Percentiles rank a stretch among this genome's conserved stretches.
phyloP scores from a whole-genome alignment of 1,140 invertebrate genomes.

The Cyrtorhinus lividipennis region DNA sequence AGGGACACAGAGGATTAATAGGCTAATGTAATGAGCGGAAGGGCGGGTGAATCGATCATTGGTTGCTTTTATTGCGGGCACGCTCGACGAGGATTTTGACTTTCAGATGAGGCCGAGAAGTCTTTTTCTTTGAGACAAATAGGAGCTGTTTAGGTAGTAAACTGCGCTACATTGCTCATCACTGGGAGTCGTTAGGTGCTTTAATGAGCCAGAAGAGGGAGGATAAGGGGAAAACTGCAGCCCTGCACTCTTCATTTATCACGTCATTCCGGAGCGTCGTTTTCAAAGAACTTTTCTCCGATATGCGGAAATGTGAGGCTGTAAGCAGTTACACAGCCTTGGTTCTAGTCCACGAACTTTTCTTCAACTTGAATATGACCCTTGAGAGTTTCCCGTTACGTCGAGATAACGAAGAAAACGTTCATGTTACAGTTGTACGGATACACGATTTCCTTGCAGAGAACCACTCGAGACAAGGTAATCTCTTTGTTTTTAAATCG shows the following conservation, averaged over 20 bases:
- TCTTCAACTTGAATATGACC: too few relatives aligned
- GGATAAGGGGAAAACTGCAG: neutral
- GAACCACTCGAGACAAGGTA: too few relatives aligned
- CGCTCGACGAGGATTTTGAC: neutral
- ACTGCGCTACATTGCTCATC: neutral
- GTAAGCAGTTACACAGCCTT: too few relatives aligned
- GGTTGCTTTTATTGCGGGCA: neutral
- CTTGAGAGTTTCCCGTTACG: too few relatives aligned
- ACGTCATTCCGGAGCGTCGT: neutral
- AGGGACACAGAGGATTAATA: neutral
- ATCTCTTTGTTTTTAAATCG: too few relatives aligned
- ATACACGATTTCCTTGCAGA: too few relatives aligned
- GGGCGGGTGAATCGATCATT: neutral
- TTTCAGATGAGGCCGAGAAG: neutral
- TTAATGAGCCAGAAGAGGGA: neutral
- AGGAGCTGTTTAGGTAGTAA: neutral
- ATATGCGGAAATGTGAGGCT: too few relatives aligned
- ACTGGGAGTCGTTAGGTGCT: neutral
- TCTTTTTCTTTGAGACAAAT: neutral
- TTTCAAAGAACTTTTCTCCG: too few relatives aligned
- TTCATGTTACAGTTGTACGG: too few relatives aligned
- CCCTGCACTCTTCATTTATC: neutral
- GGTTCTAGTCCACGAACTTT: too few relatives aligned
- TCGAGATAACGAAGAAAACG: too few relatives aligned
- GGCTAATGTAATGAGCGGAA: slow-evolving; percentile 6